phyloP scores from a whole-genome alignment of 2,113 vertebrate species.

The Microcebus ravelobensis region DNA sequence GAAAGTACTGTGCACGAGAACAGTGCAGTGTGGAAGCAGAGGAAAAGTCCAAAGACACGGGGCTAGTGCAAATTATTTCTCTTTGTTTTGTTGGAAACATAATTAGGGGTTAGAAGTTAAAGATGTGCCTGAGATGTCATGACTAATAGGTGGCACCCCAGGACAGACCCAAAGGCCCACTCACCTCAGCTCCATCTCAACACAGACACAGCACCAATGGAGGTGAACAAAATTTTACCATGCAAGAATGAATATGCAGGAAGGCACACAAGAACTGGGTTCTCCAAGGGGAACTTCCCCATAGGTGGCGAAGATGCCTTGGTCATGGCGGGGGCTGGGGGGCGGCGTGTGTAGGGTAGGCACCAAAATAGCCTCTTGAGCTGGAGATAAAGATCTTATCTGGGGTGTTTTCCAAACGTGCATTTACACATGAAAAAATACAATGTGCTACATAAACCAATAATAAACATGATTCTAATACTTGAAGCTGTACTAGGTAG shows the following conservation, averaged over 20 bases:
- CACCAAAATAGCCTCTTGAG: neutral
- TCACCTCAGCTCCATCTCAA: neutral
- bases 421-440: neutral
- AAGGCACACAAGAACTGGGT: neutral
- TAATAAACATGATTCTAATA: neutral
- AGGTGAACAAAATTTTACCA: neutral
- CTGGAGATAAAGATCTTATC: neutral
- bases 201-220: neutral
- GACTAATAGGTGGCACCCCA: neutral
- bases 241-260: neutral
- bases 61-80: neutral
- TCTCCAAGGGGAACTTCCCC: neutral
- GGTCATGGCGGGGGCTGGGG: neutral
- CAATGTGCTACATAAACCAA: neutral
- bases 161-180: neutral
- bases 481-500: neutral
- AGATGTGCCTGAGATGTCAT: neutral
- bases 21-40: neutral
- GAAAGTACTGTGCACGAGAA: neutral
- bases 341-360: neutral
- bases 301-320: neutral
- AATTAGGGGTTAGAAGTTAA: neutral
- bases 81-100: neutral
- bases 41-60: neutral
- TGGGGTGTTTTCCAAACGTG: neutral